These are phyloP conservation scores for Dione juno DNA, from an alignment of 2,888 invertebrate genomes.

Conservation along the genomic window DNA sequence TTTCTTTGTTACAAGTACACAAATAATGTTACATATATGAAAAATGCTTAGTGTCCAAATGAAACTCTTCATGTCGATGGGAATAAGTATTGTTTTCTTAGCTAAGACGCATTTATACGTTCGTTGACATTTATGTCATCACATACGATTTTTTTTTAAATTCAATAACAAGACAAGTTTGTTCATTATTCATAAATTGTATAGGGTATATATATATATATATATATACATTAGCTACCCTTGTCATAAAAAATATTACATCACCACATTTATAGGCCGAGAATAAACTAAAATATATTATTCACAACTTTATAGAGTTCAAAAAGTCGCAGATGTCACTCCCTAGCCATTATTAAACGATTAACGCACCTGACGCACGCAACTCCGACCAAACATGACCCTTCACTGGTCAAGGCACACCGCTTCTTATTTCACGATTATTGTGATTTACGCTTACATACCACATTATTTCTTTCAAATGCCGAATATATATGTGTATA, in stretches of 20 bases:
- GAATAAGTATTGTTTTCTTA: slow-evolving; percentile 22
- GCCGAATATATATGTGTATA: not conserved
- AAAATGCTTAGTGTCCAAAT: not conserved
- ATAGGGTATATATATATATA: too few relatives aligned
- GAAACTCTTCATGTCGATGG: slow-evolving; percentile 8
- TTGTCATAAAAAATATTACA: not conserved
- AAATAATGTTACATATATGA: slow-evolving; percentile 8
- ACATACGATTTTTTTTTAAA: too few relatives aligned
- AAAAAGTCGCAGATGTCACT: slow-evolving; percentile 34
- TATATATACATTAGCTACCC: too few relatives aligned
- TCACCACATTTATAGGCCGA: not conserved
- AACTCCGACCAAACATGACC: slow-evolving; percentile 58
- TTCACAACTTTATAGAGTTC: not conserved
- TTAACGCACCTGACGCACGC: slow-evolving; percentile 46
- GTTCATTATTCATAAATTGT: too few relatives aligned
- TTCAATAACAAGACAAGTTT: too few relatives aligned
- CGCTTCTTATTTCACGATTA: slow-evolving; percentile 37
- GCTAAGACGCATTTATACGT: not conserved
- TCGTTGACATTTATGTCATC: not conserved
- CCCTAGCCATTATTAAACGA: slow-evolving; percentile 40
- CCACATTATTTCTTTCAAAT: slow-evolving; percentile 12
- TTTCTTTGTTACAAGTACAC: slow-evolving; percentile 2
- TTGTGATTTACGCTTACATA: slow-evolving; percentile 22
- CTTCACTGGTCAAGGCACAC: slow-evolving; percentile 68
- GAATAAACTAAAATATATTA: not conserved